These are phyloP conservation scores for Brachyrhaphis roseni DNA, from an alignment of 2,797 vertebrate genomes.

Conservation along the genomic window DNA sequence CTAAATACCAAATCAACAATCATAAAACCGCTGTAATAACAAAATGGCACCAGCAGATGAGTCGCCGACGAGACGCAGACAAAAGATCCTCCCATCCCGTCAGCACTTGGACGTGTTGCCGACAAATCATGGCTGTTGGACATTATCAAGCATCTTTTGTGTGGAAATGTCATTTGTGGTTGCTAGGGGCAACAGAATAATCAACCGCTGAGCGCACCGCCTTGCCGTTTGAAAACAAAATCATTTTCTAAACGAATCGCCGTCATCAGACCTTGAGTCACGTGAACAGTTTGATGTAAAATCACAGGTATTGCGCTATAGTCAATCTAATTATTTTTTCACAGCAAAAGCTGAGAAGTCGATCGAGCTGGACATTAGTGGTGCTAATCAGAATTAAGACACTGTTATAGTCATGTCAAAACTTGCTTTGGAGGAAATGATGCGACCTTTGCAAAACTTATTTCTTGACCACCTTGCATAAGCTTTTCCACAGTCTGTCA, in stretches of 20 bases:
- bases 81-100: not conserved
- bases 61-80: not conserved
- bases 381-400: not conserved
- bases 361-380: not conserved
- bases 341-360: not conserved
- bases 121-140: not conserved
- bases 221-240: not conserved
- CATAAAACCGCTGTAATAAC: not conserved
- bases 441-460: not conserved
- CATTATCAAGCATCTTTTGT: not conserved
- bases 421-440: not conserved
- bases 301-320: too few species aligned
- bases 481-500: constrained; percentile 6
- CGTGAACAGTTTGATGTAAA: not conserved
- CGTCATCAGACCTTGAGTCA: not conserved
- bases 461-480: not conserved
- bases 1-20: not conserved
- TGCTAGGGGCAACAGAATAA: not conserved
- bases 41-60: not conserved
- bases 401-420: not conserved
- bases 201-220: not conserved
- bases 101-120: not conserved
- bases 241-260: not conserved
- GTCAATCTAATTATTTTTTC: not conserved
- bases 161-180: not conserved